These are phyloP conservation scores for Drosophila navojoa DNA, from an alignment of 1,140 invertebrate genomes.

Conservation along the genomic window DNA sequence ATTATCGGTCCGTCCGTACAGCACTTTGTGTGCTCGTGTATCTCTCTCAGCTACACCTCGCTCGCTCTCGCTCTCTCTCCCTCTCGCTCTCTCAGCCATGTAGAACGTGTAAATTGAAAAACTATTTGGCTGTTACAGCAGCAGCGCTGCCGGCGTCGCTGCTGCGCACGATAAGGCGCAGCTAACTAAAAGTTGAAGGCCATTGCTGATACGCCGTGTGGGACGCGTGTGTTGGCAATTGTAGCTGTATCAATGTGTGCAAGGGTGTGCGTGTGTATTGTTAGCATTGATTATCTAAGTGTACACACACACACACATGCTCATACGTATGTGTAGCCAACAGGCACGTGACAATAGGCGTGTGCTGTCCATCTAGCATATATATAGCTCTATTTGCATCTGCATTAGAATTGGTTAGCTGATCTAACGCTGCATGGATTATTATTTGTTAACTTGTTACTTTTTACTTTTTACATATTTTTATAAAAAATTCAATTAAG, in stretches of 20 bases:
- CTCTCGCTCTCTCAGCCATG: constrained; percentile 48
- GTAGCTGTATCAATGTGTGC: neutral
- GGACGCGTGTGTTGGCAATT: constrained; percentile 53
- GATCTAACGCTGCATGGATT: neutral
- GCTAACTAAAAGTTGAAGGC: constrained; percentile 80
- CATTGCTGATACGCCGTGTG: constrained; percentile 78
- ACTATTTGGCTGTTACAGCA: constrained; percentile 59
- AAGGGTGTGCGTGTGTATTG: constrained; percentile 31
- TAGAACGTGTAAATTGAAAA: constrained; percentile 81
- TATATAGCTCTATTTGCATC: constrained; percentile 52
- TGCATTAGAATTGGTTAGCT: constrained; percentile 30
- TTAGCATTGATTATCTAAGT: constrained; percentile 78
- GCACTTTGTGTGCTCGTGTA: constrained; percentile 55
- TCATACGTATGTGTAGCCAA: neutral
- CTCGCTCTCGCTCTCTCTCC: too few species aligned
- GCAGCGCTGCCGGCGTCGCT: constrained; percentile 45
- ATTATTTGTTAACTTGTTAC: neutral
- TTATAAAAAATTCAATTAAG: too few species aligned
- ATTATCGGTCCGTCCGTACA: constrained; percentile 59
- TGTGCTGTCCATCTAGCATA: constrained; percentile 34
- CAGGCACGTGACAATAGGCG: constrained; percentile 68
- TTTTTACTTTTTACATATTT: neutral
- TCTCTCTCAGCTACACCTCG: constrained; percentile 58
- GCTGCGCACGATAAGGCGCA: constrained; percentile 73
- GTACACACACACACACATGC: constrained; percentile 9